Base-by-base conservation (phyloP, 2,797 vertebrate species). In the Simalia tracyae region DNA sequence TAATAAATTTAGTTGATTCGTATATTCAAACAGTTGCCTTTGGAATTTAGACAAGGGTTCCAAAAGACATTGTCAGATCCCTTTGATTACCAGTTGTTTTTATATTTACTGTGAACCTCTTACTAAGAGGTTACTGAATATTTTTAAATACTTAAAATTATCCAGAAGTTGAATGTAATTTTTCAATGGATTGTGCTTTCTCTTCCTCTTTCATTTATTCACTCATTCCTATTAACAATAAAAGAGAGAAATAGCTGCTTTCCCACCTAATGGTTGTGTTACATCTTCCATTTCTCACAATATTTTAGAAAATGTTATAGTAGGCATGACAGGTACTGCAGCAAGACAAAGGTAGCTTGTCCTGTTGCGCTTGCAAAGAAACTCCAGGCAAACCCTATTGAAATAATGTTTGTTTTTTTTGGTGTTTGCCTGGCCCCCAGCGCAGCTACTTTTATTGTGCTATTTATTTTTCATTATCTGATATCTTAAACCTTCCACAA, bases 1-100 rank as follows among this genome's bases (percentile, higher is more conserved):
- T 96, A 94, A 96, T 97, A 76, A 76, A 7, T 31, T 94, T 96
- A 97, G 97, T 96, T 95, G 90, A 93, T 28, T 68, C 95, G 93
- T 95, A 92, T 95, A 95, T 95, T 96, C 87, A 68, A 64, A 60
- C 87, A 93, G 94, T 93, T 95, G 91, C 93, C 96, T 89, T 95
- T 85, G 95, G 92, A 92, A 95, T 84, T 86, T 92, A 94, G 90
- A 95, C 81, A 92, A 84, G 72, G 64, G 81, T 93, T 86, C 84
- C 92, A 92, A 93, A 28, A 93, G 89, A 24, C 36, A 0, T 88
- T 88, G 9, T 92, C 0, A 36, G 81, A 60, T 92, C 95, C 94
- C 95, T 95, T 85, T 72, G 91, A 36, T 93, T 89, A 54, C 72
- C 92, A 66, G 72, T 88, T 87, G 89, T 54, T 95, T 96, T 97